Percentiles rank a stretch among this genome's conserved stretches.
Evolutionary conservation across 2,113 vertebrate species (phyloP).

Genomic region (Amazona guildingii): DNA sequence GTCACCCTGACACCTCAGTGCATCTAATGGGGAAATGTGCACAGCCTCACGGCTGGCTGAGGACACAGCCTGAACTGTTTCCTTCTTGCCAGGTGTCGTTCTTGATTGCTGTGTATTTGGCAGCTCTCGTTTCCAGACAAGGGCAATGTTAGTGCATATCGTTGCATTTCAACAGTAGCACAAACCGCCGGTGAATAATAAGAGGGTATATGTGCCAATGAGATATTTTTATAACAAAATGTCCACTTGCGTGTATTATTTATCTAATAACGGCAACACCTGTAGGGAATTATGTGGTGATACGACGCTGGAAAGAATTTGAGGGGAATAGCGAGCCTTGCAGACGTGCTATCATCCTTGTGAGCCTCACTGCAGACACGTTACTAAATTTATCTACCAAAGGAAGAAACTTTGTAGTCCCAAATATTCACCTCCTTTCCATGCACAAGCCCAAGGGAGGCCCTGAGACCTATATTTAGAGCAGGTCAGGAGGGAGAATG

Average conservation of each 20-base stretch:
- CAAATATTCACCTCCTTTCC: not conserved
- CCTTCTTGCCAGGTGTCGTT: not conserved
- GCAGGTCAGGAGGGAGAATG: not conserved
- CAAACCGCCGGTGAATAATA: not conserved
- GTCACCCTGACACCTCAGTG: not conserved
- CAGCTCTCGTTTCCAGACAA: not conserved
- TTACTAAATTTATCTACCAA: not conserved
- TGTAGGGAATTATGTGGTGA: not conserved
- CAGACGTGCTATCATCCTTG: not conserved
- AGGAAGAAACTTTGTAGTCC: not conserved
- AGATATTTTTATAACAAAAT: not conserved
- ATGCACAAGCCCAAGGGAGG: not conserved
- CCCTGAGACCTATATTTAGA: not conserved
- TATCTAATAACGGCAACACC: not conserved
- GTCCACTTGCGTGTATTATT: not conserved
- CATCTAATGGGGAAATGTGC: not conserved
- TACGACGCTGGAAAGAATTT: not conserved
- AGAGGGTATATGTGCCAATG: not conserved
- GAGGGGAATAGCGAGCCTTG: not conserved
- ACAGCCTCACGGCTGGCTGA: not conserved
- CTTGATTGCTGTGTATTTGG: not conserved
- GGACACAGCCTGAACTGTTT: not conserved
- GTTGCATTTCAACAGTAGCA: not conserved
- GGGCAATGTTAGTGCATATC: not conserved
- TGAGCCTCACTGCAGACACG: not conserved